Percentiles rank a stretch among this genome's conserved stretches.
phyloP scores from a whole-genome alignment of 2,113 vertebrate genomes.

The Saguinus imperator region DNA sequence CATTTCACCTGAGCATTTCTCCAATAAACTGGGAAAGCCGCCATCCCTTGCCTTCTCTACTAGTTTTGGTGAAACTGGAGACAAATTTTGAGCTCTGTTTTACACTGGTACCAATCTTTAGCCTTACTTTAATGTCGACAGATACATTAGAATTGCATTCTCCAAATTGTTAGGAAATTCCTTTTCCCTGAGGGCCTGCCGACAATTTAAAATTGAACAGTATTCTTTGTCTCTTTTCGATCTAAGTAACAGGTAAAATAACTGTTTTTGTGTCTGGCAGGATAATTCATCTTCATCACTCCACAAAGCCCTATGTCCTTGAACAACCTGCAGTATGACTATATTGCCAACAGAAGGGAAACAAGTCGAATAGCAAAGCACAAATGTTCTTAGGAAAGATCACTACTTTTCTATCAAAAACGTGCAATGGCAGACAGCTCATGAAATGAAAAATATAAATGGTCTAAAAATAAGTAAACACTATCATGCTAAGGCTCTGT shows the following conservation, averaged over 20 bases:
- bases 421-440: background rate
- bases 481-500: background rate
- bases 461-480: background rate
- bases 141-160: slow-evolving; percentile 28
- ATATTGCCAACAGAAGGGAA: background rate
- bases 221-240: slow-evolving; percentile 40
- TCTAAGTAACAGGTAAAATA: slow-evolving; percentile 48
- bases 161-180: background rate
- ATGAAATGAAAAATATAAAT: slow-evolving; percentile 3
- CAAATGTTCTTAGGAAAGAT: background rate
- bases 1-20: background rate
- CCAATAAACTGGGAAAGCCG: background rate
- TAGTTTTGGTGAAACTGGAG: background rate
- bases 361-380: background rate
- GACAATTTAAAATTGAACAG: slow-evolving; percentile 31
- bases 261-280: background rate
- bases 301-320: background rate
- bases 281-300: slow-evolving; percentile 40
- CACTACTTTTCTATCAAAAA: slow-evolving; percentile 11
- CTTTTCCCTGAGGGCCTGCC: slow-evolving; percentile 7
- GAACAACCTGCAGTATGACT: background rate
- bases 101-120: background rate
- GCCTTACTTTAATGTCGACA: background rate
- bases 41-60: background rate
- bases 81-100: background rate